Conservation (phyloP, 2,113 vertebrate genomes). For the Notechis scutatus region DNA sequence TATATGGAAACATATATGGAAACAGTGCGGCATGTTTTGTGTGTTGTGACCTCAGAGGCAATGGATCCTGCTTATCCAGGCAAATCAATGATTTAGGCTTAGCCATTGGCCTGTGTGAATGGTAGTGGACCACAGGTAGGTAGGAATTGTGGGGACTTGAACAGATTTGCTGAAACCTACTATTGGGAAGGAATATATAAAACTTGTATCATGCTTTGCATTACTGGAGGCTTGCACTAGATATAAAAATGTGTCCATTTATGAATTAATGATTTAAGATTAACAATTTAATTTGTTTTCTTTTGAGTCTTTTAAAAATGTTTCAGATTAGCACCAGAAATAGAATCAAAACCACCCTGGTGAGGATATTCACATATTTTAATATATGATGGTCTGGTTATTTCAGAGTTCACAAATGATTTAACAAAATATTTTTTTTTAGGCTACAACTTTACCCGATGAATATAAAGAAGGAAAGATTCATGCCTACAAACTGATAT, state of each 20-base stretch:
- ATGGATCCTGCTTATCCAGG: background rate
- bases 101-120: background rate
- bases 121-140: background rate
- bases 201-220: background rate
- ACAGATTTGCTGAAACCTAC: background rate
- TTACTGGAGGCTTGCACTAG: background rate
- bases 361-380: background rate
- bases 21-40: background rate
- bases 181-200: background rate
- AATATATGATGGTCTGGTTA: slow-evolving; percentile 1
- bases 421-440: slow-evolving; percentile 39
- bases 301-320: background rate
- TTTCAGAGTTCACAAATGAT: slow-evolving; percentile 16
- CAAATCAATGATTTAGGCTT: background rate
- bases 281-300: background rate
- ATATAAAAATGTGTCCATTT: background rate
- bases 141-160: background rate
- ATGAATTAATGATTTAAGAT: background rate
- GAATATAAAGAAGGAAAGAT: slow-evolving; percentile 95
- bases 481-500: slow-evolving; percentile 92
- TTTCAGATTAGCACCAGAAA: background rate
- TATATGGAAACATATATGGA: background rate
- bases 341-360: background rate
- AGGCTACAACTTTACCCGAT: slow-evolving; percentile 87
- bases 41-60: background rate